phyloP scores from a whole-genome alignment of 2,888 invertebrate species.

The Lissocephala sabroskyi region DNA sequence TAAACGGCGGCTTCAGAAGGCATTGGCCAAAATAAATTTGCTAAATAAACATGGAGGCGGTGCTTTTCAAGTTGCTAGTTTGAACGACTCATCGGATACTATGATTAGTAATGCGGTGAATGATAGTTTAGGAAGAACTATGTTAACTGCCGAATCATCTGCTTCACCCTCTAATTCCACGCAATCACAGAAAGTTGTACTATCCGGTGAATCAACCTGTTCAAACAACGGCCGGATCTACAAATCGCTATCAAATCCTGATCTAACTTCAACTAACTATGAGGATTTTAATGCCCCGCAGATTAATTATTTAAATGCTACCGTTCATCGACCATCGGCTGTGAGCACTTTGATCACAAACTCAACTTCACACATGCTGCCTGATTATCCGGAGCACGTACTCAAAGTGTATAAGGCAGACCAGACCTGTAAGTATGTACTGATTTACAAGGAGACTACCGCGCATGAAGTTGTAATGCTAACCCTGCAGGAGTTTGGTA shows the following conservation, averaged over 20 bases:
- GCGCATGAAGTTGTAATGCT: slow-evolving; percentile 96
- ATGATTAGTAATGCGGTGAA: slow-evolving; percentile 41
- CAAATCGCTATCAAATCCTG: slow-evolving; percentile 92
- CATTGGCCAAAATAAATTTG: slow-evolving; percentile 91
- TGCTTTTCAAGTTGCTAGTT: slow-evolving; percentile 44
- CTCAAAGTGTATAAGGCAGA: slow-evolving; percentile 96
- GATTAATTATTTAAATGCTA: slow-evolving; percentile 53
- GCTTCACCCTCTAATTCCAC: slow-evolving; percentile 47
- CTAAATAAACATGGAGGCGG: slow-evolving; percentile 57
- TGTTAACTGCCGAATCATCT: slow-evolving; percentile 44
- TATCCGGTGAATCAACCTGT: no score
- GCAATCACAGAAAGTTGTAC: no score
- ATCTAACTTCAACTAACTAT: slow-evolving; percentile 81
- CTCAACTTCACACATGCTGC: slow-evolving; percentile 49
- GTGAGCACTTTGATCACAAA: slow-evolving; percentile 50
- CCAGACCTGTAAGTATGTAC: slow-evolving; percentile 97
- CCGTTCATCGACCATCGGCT: slow-evolving; percentile 59
- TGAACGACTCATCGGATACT: slow-evolving; percentile 64
- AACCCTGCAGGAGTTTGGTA: slow-evolving; percentile 95
- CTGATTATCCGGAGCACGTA: slow-evolving; percentile 95
- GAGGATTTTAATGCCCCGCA: slow-evolving; percentile 80
- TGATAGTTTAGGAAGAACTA: slow-evolving; percentile 37
- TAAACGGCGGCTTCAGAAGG: slow-evolving; percentile 86
- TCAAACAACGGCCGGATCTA: slow-evolving; percentile 73
- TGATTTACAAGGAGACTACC: slow-evolving; percentile 94